Percentiles rank a stretch among this genome's conserved stretches.
These are phyloP conservation scores for Galerucella nymphaeae DNA, from an alignment of 2,888 invertebrate genomes.

Conservation along the genomic window DNA sequence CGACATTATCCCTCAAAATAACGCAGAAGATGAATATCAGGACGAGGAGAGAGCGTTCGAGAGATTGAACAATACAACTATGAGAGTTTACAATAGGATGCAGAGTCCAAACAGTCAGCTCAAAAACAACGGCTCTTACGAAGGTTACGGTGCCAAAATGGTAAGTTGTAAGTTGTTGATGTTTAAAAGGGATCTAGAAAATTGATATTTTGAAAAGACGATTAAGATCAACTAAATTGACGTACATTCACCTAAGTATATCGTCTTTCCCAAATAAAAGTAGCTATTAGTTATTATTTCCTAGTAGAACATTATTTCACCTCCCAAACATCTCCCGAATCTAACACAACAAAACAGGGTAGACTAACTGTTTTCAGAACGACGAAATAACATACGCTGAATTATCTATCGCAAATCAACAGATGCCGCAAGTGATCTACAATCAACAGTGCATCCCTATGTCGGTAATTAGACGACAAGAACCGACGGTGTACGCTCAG, in stretches of 20 bases:
- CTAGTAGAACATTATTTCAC: not conserved
- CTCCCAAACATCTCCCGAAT: slow-evolving; percentile 12
- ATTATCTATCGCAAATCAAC: slow-evolving; percentile 65
- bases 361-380: slow-evolving; percentile 57
- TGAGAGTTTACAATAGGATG: slow-evolving; percentile 63
- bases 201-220: slow-evolving; percentile 8
- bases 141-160: slow-evolving; percentile 58
- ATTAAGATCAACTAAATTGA: not conserved
- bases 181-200: not conserved
- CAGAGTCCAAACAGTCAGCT: slow-evolving; percentile 60
- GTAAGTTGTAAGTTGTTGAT: slow-evolving; percentile 58
- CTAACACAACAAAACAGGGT: slow-evolving; percentile 20
- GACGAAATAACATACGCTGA: slow-evolving; percentile 71
- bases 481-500: slow-evolving; percentile 70
- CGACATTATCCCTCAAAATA: slow-evolving; percentile 70
- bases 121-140: slow-evolving; percentile 63
- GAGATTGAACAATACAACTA: slow-evolving; percentile 65
- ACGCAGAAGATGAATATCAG: slow-evolving; percentile 68
- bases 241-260: not conserved
- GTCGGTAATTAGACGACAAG: slow-evolving; percentile 63
- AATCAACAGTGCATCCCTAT: slow-evolving; percentile 63
- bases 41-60: slow-evolving; percentile 69
- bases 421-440: slow-evolving; percentile 63
- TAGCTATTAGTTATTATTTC: not conserved
- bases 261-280: not conserved